Base-by-base conservation (phyloP, 1,140 invertebrate genomes). In the Drosophila willistoni region DNA sequence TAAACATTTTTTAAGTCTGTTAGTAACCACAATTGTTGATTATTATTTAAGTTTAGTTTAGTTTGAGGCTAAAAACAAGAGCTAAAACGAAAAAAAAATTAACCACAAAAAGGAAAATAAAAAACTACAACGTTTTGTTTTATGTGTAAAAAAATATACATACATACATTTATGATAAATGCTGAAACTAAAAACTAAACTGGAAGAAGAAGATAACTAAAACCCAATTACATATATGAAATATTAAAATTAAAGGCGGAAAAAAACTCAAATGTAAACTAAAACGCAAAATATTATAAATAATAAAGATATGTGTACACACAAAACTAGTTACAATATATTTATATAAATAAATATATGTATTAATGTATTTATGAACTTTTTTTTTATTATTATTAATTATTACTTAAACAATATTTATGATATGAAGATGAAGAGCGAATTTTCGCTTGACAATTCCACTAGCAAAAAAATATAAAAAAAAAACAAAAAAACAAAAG, bases 11-110 rank as follows among this genome's bases (percentile, higher is more conserved):
- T 69, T 69, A 86, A 86, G 79, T 86, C 82, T 86, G 82, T 86
- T 86, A 79, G 77, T 29, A 83, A 73, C 84, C 44, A 77, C 89
- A 77, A 77, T 91, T 91, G 90, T 91, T 91, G 90, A 91, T 91
- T 91, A 91, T 91, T 91, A 91, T 90, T 89, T 91, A 91, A 91
- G 90, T 91, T 91, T 91, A 91, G 86, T 90, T 86, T 91, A 91
- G 90, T 91, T 82, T 77, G 90, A 91, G 86, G 90, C 90, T 90
- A 90, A 82, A 71, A 69, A 42, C 87, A 82, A 71, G 67, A 41
- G 10, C 10, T 25, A 56, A 54, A 10, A 36, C 41, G 51, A 59
- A 29, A 6, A 29, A 29, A 29, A 29, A 29, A 7, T 29, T 29
- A 29, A 29, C 3, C 25, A 68, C 60, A 51, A 4, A 13, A 39